Percentiles rank a stretch among this genome's conserved stretches.
These are phyloP conservation scores for Nyctereutes procyonoides DNA, from an alignment of 2,113 vertebrate genomes.

Conservation along the genomic window DNA sequence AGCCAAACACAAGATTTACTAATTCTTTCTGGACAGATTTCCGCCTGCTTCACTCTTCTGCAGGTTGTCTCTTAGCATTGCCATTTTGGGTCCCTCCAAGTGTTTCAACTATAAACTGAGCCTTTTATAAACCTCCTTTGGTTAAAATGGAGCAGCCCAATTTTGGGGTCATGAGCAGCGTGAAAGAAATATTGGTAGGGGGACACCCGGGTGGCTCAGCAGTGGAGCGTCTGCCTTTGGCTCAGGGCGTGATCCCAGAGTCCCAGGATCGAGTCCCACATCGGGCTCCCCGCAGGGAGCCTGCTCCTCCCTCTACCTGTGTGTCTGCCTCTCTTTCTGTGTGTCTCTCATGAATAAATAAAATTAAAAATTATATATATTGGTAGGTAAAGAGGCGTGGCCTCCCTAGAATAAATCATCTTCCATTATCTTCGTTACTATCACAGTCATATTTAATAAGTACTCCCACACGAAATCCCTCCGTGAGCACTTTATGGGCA, in stretches of 20 bases:
- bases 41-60: background rate
- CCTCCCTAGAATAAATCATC: background rate
- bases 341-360: too few relatives aligned
- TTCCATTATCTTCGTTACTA: background rate
- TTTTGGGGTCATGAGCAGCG: background rate
- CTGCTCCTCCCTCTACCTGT: too few relatives aligned
- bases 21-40: constrained; percentile 20
- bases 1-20: constrained; percentile 48
- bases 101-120: background rate
- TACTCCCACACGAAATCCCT: background rate
- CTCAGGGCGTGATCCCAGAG: too few relatives aligned
- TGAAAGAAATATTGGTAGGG: background rate
- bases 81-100: background rate
- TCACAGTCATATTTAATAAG: background rate
- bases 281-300: too few relatives aligned
- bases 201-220: too few relatives aligned
- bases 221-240: too few relatives aligned
- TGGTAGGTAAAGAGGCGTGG: background rate
- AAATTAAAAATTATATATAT: too few relatives aligned
- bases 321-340: too few relatives aligned
- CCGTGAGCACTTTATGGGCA: background rate
- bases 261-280: too few relatives aligned
- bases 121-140: background rate
- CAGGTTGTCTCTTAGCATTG: background rate
- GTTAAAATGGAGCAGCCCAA: background rate